These are phyloP conservation scores for Urocyon cinereoargenteus DNA, from an alignment of 2,797 vertebrate genomes.

Conservation along the genomic window DNA sequence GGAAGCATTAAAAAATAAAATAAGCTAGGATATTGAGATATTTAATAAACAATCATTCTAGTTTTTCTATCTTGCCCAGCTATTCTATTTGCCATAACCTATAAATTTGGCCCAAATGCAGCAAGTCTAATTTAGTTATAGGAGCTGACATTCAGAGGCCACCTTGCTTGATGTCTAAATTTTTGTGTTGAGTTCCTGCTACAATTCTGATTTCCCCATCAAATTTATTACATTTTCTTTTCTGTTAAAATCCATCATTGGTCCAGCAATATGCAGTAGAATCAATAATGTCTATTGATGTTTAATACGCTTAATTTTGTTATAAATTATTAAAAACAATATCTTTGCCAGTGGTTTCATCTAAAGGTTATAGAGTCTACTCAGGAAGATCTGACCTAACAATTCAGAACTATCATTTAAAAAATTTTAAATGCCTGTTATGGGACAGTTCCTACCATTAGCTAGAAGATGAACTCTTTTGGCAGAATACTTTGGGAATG, in stretches of 20 bases:
- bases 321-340: constrained; percentile 67
- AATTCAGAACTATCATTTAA: constrained; percentile 65
- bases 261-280: not conserved
- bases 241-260: not conserved
- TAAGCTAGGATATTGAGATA: not conserved
- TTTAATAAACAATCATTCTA: constrained; percentile 42
- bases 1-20: constrained; percentile 52
- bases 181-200: constrained; percentile 30
- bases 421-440: constrained; percentile 44
- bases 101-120: constrained; percentile 40
- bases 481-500: constrained; percentile 50
- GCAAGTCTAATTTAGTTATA: constrained; percentile 56
- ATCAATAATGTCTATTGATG: not conserved
- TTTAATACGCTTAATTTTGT: constrained; percentile 56
- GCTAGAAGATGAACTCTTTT: constrained; percentile 57
- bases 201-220: constrained; percentile 39
- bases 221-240: constrained; percentile 60
- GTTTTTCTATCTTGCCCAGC: not conserved
- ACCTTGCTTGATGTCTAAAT: constrained; percentile 12
- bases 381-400: constrained; percentile 43
- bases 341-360: constrained; percentile 40
- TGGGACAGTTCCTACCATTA: constrained; percentile 35
- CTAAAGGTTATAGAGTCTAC: constrained; percentile 9
- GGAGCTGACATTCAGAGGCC: constrained; percentile 27
- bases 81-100: not conserved